phyloP scores from a whole-genome alignment of 2,797 vertebrate genomes.

The Podarcis lilfordi region DNA sequence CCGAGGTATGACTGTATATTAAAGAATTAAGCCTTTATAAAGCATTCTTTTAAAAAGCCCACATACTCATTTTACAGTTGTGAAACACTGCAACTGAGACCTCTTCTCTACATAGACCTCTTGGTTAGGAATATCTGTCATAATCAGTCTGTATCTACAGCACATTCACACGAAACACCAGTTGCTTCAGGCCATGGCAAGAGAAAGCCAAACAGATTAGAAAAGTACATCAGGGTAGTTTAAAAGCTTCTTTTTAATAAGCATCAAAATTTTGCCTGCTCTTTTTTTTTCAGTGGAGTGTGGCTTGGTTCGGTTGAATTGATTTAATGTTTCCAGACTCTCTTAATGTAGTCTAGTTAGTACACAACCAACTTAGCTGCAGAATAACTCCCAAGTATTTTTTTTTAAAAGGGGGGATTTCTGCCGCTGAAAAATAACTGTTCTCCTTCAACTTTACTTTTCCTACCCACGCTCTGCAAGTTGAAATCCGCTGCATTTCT shows the following conservation, averaged over 20 bases:
- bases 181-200: constrained; percentile 17
- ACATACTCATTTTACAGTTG: no score
- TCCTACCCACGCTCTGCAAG: not conserved
- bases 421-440: not conserved
- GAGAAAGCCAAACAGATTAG: not conserved
- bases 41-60: no score
- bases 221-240: constrained; percentile 22
- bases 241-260: constrained; percentile 11
- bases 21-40: no score
- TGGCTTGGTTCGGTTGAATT: not conserved
- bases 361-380: not conserved
- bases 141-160: constrained; percentile 52
- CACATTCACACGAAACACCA: constrained; percentile 49
- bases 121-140: not conserved
- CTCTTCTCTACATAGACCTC: not conserved
- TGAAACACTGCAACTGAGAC: not conserved
- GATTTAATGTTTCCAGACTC: constrained; percentile 9
- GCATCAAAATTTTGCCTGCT: not conserved
- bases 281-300: fast-evolving
- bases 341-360: not conserved
- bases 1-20: no score
- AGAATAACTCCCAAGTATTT: no score
- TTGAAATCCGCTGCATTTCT: not conserved
- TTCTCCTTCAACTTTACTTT: not conserved
- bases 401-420: not conserved